Evolutionary conservation across 2,797 vertebrate species (phyloP).

Genomic region (Alca torda): DNA sequence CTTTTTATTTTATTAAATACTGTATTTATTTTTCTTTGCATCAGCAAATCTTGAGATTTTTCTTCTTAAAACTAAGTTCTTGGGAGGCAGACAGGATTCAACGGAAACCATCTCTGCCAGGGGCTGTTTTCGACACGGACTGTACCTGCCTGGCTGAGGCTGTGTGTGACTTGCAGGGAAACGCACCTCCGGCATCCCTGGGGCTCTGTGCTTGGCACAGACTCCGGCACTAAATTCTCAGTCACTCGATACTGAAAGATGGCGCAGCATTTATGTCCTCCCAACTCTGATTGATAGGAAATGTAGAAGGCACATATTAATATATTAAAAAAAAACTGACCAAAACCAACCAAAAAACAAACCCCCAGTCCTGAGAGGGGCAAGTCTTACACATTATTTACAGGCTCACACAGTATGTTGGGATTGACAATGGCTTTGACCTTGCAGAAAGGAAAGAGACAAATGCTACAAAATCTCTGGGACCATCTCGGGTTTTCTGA

Average conservation of each 20-base stretch:
- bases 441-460: neutral
- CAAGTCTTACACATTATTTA: neutral
- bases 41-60: slow-evolving; percentile 24
- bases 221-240: neutral
- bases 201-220: neutral
- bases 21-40: slow-evolving; percentile 6
- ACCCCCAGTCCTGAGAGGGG: neutral
- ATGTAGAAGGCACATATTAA: neutral
- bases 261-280: neutral
- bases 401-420: neutral
- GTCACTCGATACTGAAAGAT: neutral
- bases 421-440: neutral
- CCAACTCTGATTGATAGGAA: neutral
- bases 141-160: neutral
- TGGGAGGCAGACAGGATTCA: neutral
- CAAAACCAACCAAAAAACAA: neutral
- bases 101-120: neutral
- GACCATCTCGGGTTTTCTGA: neutral
- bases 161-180: neutral
- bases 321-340: neutral
- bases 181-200: neutral
- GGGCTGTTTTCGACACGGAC: neutral
- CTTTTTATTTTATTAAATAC: slow-evolving; percentile 46
- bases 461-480: slow-evolving; percentile 8
- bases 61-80: neutral